These are phyloP conservation scores for Stegostoma tigrinum DNA, from an alignment of 2,113 vertebrate species.

Conservation along the genomic window DNA sequence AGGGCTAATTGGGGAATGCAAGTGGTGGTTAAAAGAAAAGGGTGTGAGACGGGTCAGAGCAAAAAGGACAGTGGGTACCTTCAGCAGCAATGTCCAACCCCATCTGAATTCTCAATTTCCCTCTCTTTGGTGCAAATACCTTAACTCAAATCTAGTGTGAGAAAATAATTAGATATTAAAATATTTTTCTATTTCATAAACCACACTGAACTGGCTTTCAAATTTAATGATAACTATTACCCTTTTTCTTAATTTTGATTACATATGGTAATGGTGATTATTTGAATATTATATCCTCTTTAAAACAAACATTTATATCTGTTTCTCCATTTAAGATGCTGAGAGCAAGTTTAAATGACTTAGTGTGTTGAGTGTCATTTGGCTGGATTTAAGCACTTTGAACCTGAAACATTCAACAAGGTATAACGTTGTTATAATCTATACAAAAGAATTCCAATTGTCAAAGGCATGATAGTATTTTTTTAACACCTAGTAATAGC, in stretches of 20 bases:
- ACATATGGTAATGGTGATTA: not conserved
- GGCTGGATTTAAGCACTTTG: not conserved
- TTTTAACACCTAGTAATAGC: not conserved
- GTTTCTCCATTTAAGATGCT: not conserved
- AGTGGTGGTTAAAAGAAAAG: no score
- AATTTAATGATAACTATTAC: not conserved
- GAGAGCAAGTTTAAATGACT: not conserved
- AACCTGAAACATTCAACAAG: not conserved
- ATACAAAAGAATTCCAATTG: not conserved
- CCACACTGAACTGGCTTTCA: not conserved
- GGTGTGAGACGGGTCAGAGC: no score
- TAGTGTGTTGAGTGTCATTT: not conserved
- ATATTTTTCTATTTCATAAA: not conserved
- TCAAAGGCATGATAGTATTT: not conserved
- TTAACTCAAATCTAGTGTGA: not conserved
- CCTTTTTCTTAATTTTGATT: not conserved
- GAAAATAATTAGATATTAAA: not conserved
- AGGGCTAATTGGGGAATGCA: no score
- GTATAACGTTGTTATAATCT: not conserved
- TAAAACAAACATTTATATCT: not conserved
- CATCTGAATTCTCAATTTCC: not conserved
- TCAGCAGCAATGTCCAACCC: not conserved
- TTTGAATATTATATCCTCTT: not conserved
- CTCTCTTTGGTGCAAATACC: not conserved
- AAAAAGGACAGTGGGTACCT: no score